Conservation (phyloP, 2,113 vertebrate genomes). For the Xyliphius kryptos region DNA sequence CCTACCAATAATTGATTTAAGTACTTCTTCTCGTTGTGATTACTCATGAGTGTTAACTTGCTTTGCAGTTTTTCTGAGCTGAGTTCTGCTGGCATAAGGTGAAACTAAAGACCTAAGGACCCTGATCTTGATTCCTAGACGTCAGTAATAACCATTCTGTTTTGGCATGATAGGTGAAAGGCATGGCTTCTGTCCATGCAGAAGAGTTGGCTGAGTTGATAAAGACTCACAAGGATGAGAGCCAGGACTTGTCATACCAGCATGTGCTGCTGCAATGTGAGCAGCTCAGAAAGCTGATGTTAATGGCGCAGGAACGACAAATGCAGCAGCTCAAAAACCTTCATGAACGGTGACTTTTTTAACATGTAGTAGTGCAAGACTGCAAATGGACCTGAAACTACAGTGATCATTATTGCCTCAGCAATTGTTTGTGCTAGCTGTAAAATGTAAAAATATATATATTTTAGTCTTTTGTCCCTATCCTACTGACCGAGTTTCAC, state of each 20-base stretch:
- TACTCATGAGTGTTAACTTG: too few relatives aligned
- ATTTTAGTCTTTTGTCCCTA: not conserved
- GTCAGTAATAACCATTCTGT: slow-evolving; percentile 1
- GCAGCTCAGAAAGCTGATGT: slow-evolving; percentile 80
- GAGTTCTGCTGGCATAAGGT: too few relatives aligned
- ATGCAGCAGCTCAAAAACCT: slow-evolving; percentile 83
- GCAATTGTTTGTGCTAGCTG: slow-evolving; percentile 1
- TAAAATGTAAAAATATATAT: slow-evolving; percentile 4
- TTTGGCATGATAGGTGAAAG: slow-evolving; percentile 75
- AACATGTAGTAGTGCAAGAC: not conserved
- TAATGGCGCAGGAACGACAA: slow-evolving; percentile 82
- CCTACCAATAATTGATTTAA: too few relatives aligned
- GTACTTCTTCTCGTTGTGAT: too few relatives aligned
- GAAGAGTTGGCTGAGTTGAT: slow-evolving; percentile 92
- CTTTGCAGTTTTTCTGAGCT: too few relatives aligned
- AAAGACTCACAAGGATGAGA: slow-evolving; percentile 77
- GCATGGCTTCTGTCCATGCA: slow-evolving; percentile 87
- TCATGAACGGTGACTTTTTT: slow-evolving; percentile 81
- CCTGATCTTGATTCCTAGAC: not conserved
- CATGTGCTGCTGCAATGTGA: slow-evolving; percentile 90
- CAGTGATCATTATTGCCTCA: not conserved
- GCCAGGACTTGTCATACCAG: slow-evolving; percentile 80
- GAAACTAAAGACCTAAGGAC: not conserved
- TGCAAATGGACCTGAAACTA: not conserved
- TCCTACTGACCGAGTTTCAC: not conserved